Evolutionary conservation across 1,140 invertebrate species (phyloP), one percentile per base, ranked within the genome.

Genomic region (Aphelenchoides besseyi): DNA sequence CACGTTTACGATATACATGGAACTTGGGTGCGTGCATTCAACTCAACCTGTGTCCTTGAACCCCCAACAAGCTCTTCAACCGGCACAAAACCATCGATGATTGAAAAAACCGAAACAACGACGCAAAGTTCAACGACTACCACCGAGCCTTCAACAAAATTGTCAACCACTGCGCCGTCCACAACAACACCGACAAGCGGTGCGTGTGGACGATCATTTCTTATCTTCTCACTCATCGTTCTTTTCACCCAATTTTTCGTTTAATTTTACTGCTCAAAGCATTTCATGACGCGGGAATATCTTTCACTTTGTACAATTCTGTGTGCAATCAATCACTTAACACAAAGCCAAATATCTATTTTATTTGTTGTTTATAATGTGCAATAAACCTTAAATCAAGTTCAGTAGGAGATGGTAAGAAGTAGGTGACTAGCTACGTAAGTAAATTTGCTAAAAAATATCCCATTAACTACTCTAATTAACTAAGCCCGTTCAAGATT

Each of bases 1-100:
- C 81, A 84, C 66, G 79, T 82, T 30, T 84, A 79, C 74, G 75
- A 80, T 66, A 59, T 82, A 12, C 77, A 82, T 63, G 72, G 71
- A 33, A 74, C 63, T 28, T 82, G 82, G 81, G 74, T 70, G 8
- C 79, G 74, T 18, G 67, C 62, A n/a, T 79, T 74, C 77, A 71
- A 79, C 26, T 52, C 76, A 12, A 59, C 74, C 2, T 79, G 77
- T 52, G 48, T 74, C 12, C 37, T 78, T 1, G 32, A 74, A 18
- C 68, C 74, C 3, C 68, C 77, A 5, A 57, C 70, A n/a, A 54
- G 55, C 55, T 5, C 5, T 8, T 5, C 18, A 12, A 18, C 32
- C 55, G 18, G 23, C 5, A 29, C 55, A 5, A 18, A 59, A 23
- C 55, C 70, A 12, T 68, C 72, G 41, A 48, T 23, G 12, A 23